Conservation (phyloP, 2,113 vertebrate species). For the Ploceus nigricollis region DNA sequence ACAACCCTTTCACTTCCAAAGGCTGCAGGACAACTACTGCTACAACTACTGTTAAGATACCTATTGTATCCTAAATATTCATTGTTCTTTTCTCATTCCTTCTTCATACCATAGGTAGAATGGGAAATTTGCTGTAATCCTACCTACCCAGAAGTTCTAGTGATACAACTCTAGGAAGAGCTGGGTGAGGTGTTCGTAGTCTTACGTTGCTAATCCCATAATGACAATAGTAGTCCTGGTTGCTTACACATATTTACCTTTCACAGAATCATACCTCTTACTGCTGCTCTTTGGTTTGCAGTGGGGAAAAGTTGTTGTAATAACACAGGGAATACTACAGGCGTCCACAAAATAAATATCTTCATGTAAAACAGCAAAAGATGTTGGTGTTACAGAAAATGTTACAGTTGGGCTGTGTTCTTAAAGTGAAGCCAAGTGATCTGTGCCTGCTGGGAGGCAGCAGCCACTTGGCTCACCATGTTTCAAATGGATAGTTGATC, state of each 20-base stretch:
- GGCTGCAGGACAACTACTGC: background rate
- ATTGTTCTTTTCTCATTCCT: background rate
- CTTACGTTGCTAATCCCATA: background rate
- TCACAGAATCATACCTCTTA: background rate
- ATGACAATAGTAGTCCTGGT: background rate
- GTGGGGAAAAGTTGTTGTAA: background rate
- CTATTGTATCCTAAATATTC: background rate
- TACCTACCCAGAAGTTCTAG: background rate
- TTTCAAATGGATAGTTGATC: background rate
- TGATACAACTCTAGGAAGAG: fast-evolving
- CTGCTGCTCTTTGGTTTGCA: background rate
- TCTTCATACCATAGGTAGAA: background rate
- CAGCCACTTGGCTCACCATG: background rate
- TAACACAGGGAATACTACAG: background rate
- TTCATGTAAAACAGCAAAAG: background rate
- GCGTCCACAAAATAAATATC: background rate
- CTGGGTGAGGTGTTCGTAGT: background rate
- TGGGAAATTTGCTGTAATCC: background rate
- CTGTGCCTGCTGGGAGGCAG: background rate
- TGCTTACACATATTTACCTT: background rate
- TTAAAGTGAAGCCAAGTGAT: background rate
- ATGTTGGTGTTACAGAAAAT: background rate
- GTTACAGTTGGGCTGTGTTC: background rate
- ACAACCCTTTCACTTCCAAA: background rate
- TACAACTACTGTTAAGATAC: background rate